Evolutionary conservation across 2,113 vertebrate genomes (phyloP), one percentile per base, ranked within the genome.

Genomic region (Fulica atra): DNA sequence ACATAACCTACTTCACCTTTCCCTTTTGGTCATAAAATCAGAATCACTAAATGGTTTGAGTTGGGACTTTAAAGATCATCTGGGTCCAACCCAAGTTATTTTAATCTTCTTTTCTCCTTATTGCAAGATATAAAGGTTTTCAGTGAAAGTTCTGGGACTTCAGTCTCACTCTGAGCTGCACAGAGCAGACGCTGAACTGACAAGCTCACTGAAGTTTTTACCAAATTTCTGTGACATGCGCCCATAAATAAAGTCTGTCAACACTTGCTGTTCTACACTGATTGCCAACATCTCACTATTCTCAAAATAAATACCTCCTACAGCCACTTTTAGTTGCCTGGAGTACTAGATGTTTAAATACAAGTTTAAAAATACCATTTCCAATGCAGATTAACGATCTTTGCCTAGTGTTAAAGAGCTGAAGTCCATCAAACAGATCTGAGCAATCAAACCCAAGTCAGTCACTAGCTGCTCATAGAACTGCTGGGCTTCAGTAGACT

Each of bases 261-360:
- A 77, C 90, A 93, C 88, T 94, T 93, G 69, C 92, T 88, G 56
- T 78, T 94, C 80, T 60, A 53, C 19, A 36, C 59, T 88, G 92
- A 94, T 95, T 86, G 79, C 79, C 95, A 93, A 14, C 60, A 92
- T 88, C 71, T 86, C 85, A 44, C 53, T 90, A 4, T 16, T 83
- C 86, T 92, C 90, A 92, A 92, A 96, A 96, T 94, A 95, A 94
- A 92, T 60, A 93, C 90, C 86, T 95, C 92, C 93, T 74, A 92
- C 65, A 59, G 72, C 79, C 68, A 90, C 65, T 71, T 88, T 42
- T 13, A 78, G 11, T 63, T 90, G 76, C 68, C 65, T 81, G 44
- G 33, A 78, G 69, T 77, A 90, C 35, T 82, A 63, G 26, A 42
- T 83, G 35, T 64, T 95, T 89, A 92, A 96, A 79, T 53, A 54